These are phyloP conservation scores for Heliconius hermathena DNA, from an alignment of 1,140 invertebrate species.

Conservation along the genomic window DNA sequence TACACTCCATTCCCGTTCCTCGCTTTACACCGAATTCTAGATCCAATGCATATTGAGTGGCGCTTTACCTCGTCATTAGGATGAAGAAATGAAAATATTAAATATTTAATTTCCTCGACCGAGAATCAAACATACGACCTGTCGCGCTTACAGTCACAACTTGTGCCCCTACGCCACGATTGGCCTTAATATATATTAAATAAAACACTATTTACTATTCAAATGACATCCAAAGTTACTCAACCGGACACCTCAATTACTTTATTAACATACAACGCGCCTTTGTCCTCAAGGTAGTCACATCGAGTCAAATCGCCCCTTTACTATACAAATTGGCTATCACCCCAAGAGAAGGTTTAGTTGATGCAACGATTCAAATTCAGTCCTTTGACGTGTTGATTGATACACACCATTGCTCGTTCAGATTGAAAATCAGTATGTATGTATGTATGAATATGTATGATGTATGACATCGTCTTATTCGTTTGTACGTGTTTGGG, in stretches of 20 bases:
- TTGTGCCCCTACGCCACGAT: not conserved
- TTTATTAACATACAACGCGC: constrained; percentile 16
- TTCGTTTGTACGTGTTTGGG: not conserved
- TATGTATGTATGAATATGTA: constrained; percentile 19
- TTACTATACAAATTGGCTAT: constrained; percentile 25
- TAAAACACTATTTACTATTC: not conserved
- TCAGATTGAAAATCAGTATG: constrained; percentile 30
- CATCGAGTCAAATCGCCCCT: constrained; percentile 21
- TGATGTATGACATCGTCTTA: constrained; percentile 7
- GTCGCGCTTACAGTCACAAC: not conserved
- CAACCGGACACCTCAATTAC: not conserved
- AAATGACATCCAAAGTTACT: not conserved
- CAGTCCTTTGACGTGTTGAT: constrained; percentile 26
- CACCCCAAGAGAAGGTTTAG: constrained; percentile 15
- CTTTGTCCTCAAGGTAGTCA: constrained; percentile 13
- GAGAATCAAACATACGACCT: no score
- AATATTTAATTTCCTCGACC: no score
- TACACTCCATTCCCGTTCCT: no score
- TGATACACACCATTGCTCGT: constrained; percentile 17
- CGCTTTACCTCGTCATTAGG: no score
- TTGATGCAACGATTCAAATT: constrained; percentile 14
- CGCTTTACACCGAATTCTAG: no score
- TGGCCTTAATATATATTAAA: not conserved
- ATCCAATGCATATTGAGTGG: no score
- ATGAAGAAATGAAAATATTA: no score